phyloP scores from a whole-genome alignment of 2,888 invertebrate genomes.

The Spodoptera picta region DNA sequence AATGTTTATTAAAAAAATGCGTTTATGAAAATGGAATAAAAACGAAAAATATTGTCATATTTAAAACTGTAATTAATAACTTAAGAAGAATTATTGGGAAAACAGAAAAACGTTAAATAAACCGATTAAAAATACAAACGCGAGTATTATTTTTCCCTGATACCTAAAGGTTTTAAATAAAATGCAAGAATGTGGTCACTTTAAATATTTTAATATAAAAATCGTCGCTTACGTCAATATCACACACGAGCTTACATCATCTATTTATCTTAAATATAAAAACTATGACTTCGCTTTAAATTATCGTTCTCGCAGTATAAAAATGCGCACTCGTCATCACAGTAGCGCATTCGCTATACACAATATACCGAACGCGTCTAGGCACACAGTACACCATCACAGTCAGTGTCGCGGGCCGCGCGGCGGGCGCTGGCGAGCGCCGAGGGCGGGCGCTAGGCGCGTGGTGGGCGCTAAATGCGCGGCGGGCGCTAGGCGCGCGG shows the following conservation, averaged over 20 bases:
- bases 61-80: constrained; percentile 88
- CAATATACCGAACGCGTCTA: constrained; percentile 80
- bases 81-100: constrained; percentile 88
- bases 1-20: constrained; percentile 88
- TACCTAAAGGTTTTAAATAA: constrained; percentile 39
- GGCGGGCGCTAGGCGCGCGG: constrained; percentile 51
- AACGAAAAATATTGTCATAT: constrained; percentile 88
- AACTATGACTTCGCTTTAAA: constrained; percentile 88
- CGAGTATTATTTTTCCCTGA: constrained; percentile 72
- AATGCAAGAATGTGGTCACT: constrained; percentile 55
- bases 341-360: constrained; percentile 82
- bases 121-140: constrained; percentile 85
- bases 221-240: constrained; percentile 86
- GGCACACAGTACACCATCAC: constrained; percentile 80
- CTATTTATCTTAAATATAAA: constrained; percentile 88
- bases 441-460: constrained; percentile 16
- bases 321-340: constrained; percentile 81
- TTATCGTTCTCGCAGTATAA: constrained; percentile 85
- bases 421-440: constrained; percentile 64
- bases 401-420: constrained; percentile 81
- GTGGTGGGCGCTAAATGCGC: constrained; percentile 2
- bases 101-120: constrained; percentile 88
- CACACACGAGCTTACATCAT: constrained; percentile 88
- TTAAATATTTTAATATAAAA: constrained; percentile 87
- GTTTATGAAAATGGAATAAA: constrained; percentile 88